Percentiles rank a stretch among this genome's conserved stretches.
phyloP scores from a whole-genome alignment of 1,140 invertebrate genomes.

The Drosophila dunni region DNA sequence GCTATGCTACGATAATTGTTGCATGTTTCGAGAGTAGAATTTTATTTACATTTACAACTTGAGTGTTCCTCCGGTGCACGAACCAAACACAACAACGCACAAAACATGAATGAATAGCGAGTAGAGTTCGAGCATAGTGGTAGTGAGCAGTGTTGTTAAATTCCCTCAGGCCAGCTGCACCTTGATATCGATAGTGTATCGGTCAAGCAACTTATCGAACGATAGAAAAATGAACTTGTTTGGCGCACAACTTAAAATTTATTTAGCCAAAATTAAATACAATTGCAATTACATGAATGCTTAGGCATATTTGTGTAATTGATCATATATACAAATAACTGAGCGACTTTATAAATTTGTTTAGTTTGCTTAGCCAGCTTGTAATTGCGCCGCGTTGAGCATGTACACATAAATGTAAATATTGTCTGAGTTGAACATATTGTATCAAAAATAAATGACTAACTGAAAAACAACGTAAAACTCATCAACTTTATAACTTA shows the following conservation, averaged over 20 bases:
- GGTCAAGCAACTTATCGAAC: not conserved
- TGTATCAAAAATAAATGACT: constrained; percentile 78
- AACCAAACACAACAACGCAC: constrained; percentile 33
- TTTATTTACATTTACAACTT: not conserved
- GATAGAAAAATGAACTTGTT: constrained; percentile 11
- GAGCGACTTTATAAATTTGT: constrained; percentile 53
- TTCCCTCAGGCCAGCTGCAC: too few species aligned
- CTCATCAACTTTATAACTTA: constrained; percentile 46
- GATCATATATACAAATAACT: constrained; percentile 68
- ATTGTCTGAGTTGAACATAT: constrained; percentile 76
- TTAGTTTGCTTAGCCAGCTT: constrained; percentile 35
- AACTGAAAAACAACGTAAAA: constrained; percentile 70
- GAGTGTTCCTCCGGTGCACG: constrained; percentile 8
- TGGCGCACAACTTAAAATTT: constrained; percentile 69
- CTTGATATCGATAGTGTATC: constrained; percentile 9
- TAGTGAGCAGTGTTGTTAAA: constrained; percentile 34
- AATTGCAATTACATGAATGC: constrained; percentile 52
- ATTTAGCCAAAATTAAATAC: constrained; percentile 65
- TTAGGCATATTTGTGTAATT: constrained; percentile 37
- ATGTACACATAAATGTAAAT: constrained; percentile 52
- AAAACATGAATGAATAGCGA: constrained; percentile 41
- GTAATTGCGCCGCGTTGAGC: constrained; percentile 57
- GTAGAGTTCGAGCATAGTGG: not conserved
- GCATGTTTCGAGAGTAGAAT: constrained; percentile 29
- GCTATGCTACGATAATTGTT: constrained; percentile 34